Evolutionary conservation across 2,888 invertebrate species (phyloP).

Genomic region (Pharmacophagus antenor): DNA sequence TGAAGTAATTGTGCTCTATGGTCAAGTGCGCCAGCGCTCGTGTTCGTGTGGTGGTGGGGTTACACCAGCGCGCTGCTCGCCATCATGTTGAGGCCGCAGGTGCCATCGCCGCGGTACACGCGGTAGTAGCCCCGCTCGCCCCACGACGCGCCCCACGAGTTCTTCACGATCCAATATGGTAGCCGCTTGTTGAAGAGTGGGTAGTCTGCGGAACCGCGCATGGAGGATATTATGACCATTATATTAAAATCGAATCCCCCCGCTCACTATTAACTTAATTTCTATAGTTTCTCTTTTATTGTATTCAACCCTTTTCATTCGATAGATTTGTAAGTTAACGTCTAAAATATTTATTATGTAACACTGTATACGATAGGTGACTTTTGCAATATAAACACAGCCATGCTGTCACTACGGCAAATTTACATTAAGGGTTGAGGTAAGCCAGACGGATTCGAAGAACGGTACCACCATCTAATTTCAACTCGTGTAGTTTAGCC

Average conservation of each 20-base stretch:
- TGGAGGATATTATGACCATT: neutral
- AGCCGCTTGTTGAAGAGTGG: conserved; percentile 89
- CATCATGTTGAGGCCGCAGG: conserved; percentile 95
- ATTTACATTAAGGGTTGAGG: no score
- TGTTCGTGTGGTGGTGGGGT: neutral
- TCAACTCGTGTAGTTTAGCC: no score
- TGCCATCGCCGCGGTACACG: conserved; percentile 96
- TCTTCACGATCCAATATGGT: conserved; percentile 96
- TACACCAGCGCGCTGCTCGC: conserved; percentile 89
- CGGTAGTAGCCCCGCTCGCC: conserved; percentile 97
- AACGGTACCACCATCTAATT: no score
- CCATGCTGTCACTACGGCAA: no score
- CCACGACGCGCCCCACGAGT: conserved; percentile 96
- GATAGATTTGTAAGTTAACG: no score
- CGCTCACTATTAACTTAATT: neutral
- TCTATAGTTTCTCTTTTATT: neutral
- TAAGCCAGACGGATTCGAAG: no score
- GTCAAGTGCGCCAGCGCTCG: neutral
- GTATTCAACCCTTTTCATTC: no score
- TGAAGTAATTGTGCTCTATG: neutral
- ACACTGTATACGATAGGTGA: no score
- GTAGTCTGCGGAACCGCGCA: conserved; percentile 78
- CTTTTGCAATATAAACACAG: no score
- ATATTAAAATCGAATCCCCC: neutral
- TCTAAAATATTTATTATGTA: no score